These are phyloP conservation scores for Scaptomyza reducta DNA, from an alignment of 2,888 invertebrate genomes.

Conservation along the genomic window DNA sequence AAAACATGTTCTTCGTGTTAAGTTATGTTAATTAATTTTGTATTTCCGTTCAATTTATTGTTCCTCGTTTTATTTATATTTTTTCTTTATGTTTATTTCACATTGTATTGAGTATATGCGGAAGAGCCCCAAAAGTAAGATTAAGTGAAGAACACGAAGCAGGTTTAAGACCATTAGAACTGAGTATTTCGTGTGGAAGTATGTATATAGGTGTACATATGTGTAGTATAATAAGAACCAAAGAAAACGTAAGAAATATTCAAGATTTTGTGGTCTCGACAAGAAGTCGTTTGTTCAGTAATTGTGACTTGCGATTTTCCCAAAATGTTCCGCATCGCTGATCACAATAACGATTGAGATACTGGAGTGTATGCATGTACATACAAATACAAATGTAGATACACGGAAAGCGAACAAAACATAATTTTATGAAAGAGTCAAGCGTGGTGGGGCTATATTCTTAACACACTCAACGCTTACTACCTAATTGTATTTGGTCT, in stretches of 20 bases:
- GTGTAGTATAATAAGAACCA: no score
- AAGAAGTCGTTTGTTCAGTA: slow-evolving; percentile 28
- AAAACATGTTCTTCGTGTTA: no score
- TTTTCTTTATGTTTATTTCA: no score
- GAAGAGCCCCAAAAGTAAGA: slow-evolving; percentile 26
- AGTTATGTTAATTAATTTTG: no score
- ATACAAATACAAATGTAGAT: neutral
- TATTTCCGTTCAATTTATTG: no score
- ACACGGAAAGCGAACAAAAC: slow-evolving; percentile 8
- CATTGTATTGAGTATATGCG: slow-evolving; percentile 49
- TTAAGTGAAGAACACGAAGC: neutral
- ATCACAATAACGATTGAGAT: slow-evolving; percentile 60
- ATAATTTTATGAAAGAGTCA: neutral
- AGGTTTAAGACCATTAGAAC: neutral
- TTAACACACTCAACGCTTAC: slow-evolving; percentile 16
- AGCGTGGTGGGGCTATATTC: neutral
- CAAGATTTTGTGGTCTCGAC: slow-evolving; percentile 7
- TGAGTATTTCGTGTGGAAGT: neutral
- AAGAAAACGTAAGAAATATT: neutral
- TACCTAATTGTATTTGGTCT: neutral
- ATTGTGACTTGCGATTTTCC: slow-evolving; percentile 56
- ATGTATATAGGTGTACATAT: no score
- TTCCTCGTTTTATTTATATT: no score
- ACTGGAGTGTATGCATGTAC: slow-evolving; percentile 50
- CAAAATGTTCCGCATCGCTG: slow-evolving; percentile 66